phyloP scores from a whole-genome alignment of 2,888 invertebrate genomes.

The Agriopis marginaria region DNA sequence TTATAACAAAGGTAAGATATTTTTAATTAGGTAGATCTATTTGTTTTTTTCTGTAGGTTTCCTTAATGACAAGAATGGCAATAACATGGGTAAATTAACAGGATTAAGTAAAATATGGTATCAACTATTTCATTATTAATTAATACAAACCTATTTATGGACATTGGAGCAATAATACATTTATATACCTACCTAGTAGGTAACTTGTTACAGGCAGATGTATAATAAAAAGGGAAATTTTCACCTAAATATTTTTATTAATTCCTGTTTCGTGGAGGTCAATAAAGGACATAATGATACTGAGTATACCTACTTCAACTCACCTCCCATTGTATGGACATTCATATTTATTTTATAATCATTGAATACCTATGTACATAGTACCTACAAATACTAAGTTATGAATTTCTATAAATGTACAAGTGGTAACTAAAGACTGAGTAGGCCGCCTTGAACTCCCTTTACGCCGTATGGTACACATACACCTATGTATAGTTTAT shows the following conservation, averaged over 20 bases:
- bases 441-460: slow-evolving; percentile 31
- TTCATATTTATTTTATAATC: neutral
- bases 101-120: neutral
- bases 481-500: slow-evolving; percentile 11
- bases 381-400: neutral
- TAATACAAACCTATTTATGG: no score
- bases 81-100: neutral
- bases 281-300: slow-evolving; percentile 4
- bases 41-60: neutral
- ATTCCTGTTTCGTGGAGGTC: slow-evolving; percentile 18
- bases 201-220: neutral
- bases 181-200: neutral
- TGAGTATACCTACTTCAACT: neutral
- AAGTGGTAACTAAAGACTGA: neutral
- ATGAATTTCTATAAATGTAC: neutral
- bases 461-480: neutral
- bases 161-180: no score
- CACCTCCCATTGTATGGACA: neutral
- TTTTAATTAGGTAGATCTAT: no score
- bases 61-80: neutral
- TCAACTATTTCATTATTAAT: neutral
- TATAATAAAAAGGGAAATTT: neutral
- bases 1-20: no score
- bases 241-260: neutral
- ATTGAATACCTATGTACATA: neutral